Base-by-base conservation (phyloP, 2,888 invertebrate genomes). In the Meteorus colon region DNA sequence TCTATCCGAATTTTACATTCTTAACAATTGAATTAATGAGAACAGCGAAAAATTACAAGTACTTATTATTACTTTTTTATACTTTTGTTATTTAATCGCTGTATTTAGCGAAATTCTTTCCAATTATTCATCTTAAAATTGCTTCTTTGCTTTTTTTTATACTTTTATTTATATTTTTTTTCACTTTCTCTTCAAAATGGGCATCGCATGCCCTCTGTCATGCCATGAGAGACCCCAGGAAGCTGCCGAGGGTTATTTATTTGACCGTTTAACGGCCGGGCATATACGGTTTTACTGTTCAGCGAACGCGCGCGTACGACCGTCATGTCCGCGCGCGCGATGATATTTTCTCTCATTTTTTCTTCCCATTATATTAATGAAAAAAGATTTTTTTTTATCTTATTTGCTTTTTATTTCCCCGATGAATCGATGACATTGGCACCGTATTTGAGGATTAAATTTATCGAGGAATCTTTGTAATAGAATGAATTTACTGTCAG, bases 201-300 rank as follows among this genome's bases (percentile, higher is more conserved):
- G 72, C 73, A 74, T 66, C 71, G 76, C 69, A 63, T 75, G 73
- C 74, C 77, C 74, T 74, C 73, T 75, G 78, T 80, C 78, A 74
- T 76, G 76, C 67, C 45, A 67, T 74, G 76, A 76, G 76, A 63
- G 76, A 77, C 63, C 75, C 79, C 78, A 77, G 77, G 79, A 82
- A 76, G 75, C 75, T 75, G 59, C 76, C 74, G 76, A 76, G 79
- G 81, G 78, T 81, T 82, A 81, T 83, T 83, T 81, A 81, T 84
- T 82, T 81, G 77, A 79, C 79, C 80, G 76, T 81, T 82, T 79
- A 82, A 82, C 81, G 79, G 81, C 75, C 79, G 55, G 65, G 74
- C 77, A 73, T 71, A 75, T 75, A 75, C 70, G 77, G 62, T 79
- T 80, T 41, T 82, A 80, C 74, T 71, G 73, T 72, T 48, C 65